These are phyloP conservation scores for Colletes collaris DNA, from an alignment of 2,888 invertebrate genomes.

Conservation along the genomic window DNA sequence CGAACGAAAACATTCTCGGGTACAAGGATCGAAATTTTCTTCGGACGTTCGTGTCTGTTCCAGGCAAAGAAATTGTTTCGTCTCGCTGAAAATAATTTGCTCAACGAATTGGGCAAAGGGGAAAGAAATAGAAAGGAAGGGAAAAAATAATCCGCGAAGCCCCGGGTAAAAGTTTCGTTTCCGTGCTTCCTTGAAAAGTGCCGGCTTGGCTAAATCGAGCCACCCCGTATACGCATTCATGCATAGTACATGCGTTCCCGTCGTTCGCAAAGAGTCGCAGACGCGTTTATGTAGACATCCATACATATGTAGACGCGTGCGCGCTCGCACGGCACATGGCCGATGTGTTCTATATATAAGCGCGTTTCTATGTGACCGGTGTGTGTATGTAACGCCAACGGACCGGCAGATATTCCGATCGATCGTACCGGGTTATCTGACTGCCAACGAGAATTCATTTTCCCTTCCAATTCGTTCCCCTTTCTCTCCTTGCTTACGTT, in stretches of 20 bases:
- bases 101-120: not conserved
- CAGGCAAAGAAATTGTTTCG: too few relatives aligned
- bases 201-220: slow-evolving; percentile 59
- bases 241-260: slow-evolving; percentile 66
- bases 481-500: slow-evolving; percentile 14
- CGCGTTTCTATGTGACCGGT: slow-evolving; percentile 61
- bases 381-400: slow-evolving; percentile 69
- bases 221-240: slow-evolving; percentile 64
- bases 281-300: slow-evolving; percentile 53
- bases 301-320: slow-evolving; percentile 14
- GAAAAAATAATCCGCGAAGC: slow-evolving; percentile 12
- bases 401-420: slow-evolving; percentile 76
- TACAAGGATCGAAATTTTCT: too few relatives aligned
- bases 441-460: slow-evolving; percentile 78
- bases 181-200: slow-evolving; percentile 42
- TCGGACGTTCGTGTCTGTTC: too few relatives aligned
- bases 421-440: slow-evolving; percentile 78
- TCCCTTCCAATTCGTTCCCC: slow-evolving; percentile 64
- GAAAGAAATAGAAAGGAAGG: not conserved
- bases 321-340: slow-evolving; percentile 46
- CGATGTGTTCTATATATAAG: slow-evolving; percentile 61
- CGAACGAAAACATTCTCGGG: too few relatives aligned
- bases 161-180: slow-evolving; percentile 33
- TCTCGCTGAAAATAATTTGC: not conserved
- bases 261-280: slow-evolving; percentile 64